These are phyloP conservation scores for Dascyllus trimaculatus DNA, from an alignment of 2,113 vertebrate species.

Conservation along the genomic window DNA sequence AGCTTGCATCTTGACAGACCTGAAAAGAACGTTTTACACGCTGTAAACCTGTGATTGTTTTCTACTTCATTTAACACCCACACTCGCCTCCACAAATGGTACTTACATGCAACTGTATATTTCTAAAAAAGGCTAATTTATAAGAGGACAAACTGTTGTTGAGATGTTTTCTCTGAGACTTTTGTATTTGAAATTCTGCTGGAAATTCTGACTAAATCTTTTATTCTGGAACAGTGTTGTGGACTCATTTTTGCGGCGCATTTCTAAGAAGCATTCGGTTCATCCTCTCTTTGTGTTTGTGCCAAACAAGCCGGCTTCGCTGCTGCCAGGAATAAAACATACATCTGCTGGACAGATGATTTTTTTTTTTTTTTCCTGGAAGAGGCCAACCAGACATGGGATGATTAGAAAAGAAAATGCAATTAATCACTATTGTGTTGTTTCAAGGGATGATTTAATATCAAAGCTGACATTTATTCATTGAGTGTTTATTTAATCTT, in stretches of 20 bases:
- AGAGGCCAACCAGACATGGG: neutral
- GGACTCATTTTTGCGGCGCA: conserved; percentile 30
- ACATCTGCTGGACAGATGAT: conserved; percentile 57
- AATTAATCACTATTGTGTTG: conserved; percentile 36
- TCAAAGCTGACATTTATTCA: conserved; percentile 17
- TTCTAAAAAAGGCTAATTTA: conserved; percentile 77
- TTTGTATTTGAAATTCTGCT: conserved; percentile 75
- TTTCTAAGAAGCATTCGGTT: neutral
- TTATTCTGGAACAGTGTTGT: conserved; percentile 58
- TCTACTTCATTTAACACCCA: conserved; percentile 24
- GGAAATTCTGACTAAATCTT: conserved; percentile 72
- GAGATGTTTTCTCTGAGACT: conserved; percentile 61
- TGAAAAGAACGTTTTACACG: conserved; percentile 5
- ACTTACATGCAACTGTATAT: conserved; percentile 57
- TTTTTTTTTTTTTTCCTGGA: neutral
- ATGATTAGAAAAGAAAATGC: conserved; percentile 16
- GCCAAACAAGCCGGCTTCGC: conserved; percentile 20
- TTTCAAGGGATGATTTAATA: conserved; percentile 17
- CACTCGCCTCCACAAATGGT: conserved; percentile 28
- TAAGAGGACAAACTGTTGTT: conserved; percentile 71
- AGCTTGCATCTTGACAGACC: conserved; percentile 38
- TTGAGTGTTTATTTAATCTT: neutral
- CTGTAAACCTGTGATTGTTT: conserved; percentile 47
- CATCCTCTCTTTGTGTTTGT: conserved; percentile 31
- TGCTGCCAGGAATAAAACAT: conserved; percentile 21